Evolutionary conservation across 2,888 invertebrate genomes (phyloP), one percentile per base, ranked within the genome.

Genomic region (Panzeria rudis): DNA sequence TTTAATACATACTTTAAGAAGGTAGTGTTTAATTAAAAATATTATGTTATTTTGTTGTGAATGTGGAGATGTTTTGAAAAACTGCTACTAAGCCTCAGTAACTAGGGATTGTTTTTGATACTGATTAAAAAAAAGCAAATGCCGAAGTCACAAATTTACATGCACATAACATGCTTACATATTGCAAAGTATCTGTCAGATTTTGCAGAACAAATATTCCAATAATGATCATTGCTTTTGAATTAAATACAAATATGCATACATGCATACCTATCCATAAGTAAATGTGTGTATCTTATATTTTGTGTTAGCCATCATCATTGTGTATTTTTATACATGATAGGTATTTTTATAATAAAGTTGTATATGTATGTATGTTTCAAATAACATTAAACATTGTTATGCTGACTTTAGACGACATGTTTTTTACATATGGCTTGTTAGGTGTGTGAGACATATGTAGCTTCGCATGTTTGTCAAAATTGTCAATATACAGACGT

Each of bases 161-260:
- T 47, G 17, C 66, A 68, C 11, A 23, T 8, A 44, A 61, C 3
- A 20, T 69, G 32, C 15, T 3, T 35, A 54, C 1, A 54, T 59
- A 64, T 68, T 68, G 54, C 66, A 68, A 66, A 76, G 56, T 76
- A 76, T 76, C 66, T 76, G 6, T 44, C 32, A 66, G 32, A 66
- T 56, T 56, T 11, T 44, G 13, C 44, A 76, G 44, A 54, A 76
- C 29, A 54, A 32, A 38, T 66, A 59, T 56, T 56, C 15, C 17
- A 3, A n/a, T 75, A 76, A 20, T 77, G 76, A 76, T 38, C 38
- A 54, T n/a, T 13, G 9, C 2, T 29, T 41, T 38, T 25, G 54
- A 54, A 23, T 38, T 56, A 32, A 15, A 59, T 13, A 59, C 8
- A 54, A 41, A 20, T 5, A 29, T 29, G 29, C 29, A 29, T 29